These are phyloP conservation scores for Gopherus evgoodei DNA, from an alignment of 2,113 vertebrate species.

Conservation along the genomic window DNA sequence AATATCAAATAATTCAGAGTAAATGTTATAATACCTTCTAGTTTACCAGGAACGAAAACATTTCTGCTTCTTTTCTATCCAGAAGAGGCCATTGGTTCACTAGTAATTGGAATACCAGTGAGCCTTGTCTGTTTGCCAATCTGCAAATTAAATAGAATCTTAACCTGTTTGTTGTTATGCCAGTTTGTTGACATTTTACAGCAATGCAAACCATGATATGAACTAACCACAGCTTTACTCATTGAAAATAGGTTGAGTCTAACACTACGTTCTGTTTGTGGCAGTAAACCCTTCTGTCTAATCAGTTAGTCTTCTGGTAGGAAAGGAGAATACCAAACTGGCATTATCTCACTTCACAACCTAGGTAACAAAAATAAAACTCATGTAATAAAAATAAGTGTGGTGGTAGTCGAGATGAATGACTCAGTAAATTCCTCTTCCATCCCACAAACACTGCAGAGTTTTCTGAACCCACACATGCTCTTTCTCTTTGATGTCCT, in stretches of 20 bases:
- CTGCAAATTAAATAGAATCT: constrained; percentile 51
- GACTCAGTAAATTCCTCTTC: neutral
- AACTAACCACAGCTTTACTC: constrained; percentile 20
- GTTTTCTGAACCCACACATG: neutral
- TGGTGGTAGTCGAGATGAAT: neutral
- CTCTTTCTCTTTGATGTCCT: neutral
- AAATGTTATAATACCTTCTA: neutral
- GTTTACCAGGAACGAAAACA: constrained; percentile 8
- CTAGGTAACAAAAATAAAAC: neutral
- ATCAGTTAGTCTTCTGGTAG: neutral
- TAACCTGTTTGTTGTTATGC: constrained; percentile 56
- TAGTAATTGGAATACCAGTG: constrained; percentile 50
- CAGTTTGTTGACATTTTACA: constrained; percentile 32
- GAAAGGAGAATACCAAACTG: neutral
- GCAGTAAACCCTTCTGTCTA: neutral
- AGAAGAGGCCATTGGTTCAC: constrained; percentile 35
- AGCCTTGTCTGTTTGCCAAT: constrained; percentile 49
- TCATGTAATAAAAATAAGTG: neutral
- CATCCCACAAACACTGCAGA: neutral
- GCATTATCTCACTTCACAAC: neutral
- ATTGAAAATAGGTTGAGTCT: neutral
- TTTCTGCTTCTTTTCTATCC: constrained; percentile 26
- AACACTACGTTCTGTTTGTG: neutral
- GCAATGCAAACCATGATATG: neutral
- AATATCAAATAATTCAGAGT: constrained; percentile 31